Base-by-base conservation (phyloP, 2,888 invertebrate genomes). In the Ectemnius lituratus region DNA sequence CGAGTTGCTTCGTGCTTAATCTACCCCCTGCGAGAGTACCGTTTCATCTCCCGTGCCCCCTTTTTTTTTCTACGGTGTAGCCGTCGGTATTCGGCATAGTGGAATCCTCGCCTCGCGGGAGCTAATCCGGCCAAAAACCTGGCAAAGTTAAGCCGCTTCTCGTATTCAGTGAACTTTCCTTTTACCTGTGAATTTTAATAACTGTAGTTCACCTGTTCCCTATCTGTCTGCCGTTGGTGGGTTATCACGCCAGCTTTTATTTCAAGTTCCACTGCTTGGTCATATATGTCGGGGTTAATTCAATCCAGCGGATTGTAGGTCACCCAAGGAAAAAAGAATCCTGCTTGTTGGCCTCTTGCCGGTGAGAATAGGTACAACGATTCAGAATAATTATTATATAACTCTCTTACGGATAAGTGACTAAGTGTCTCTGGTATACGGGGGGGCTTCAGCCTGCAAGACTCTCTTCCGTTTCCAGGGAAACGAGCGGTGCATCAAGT, bases 131-230 rank as follows among this genome's bases (percentile, higher is more conserved):
- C 72, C 71, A 64, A 79, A 79, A 80, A 68, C 62, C 67, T 61
- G 60, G 27, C 8, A 46, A 59, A 75, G 70, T 65, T 73, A 81
- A 82, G 75, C 77, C 70, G 67, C 52, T 64, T 58, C 60, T 58
- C 60, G 70, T 70, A 72, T 70, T 67, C 75, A 59, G 66, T 73
- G 68, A 81, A 86, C 84, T 84, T 85, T 84, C 80, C 69, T 83
- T 84, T 84, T 75, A 76, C 61, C 71, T 76, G 79, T 79, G 80
- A 85, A 86, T 81, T 86, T 85, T 81, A 79, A 85, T 74, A 73
- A 78, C 63, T 67, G 57, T 65, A 59, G 73, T 69, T 66, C 66
- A 70, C 67, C 72, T 67, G 66, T 52, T 16, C 58, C 67, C 67
- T 70, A 71, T 73, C 73, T 74, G 37, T 62, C 52, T 71, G 59